Evolutionary conservation across 2,888 invertebrate species (phyloP).

Genomic region (Hyposoter didymator): DNA sequence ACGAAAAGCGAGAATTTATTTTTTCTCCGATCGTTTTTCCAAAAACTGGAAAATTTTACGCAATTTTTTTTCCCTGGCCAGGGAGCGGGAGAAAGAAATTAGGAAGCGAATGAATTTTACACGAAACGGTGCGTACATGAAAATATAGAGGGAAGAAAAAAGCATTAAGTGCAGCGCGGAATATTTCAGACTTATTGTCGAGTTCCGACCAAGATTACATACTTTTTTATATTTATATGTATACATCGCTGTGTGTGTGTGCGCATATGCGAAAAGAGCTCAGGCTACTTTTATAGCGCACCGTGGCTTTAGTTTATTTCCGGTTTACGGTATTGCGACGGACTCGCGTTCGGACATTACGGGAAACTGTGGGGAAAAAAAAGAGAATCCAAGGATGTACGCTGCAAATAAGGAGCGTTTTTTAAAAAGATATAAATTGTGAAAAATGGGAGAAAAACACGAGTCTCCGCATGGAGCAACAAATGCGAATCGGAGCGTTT

Average conservation of each 20-base stretch:
- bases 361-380: slow-evolving; percentile 29
- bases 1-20: too few relatives aligned
- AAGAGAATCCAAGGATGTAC: not conserved
- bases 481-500: not conserved
- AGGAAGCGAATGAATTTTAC: not conserved
- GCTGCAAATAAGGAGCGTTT: slow-evolving; percentile 29
- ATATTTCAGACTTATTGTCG: slow-evolving; percentile 80
- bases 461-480: not conserved
- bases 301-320: slow-evolving; percentile 76
- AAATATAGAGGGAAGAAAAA: not conserved
- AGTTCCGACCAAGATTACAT: slow-evolving; percentile 25
- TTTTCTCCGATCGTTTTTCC: too few relatives aligned
- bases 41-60: too few relatives aligned
- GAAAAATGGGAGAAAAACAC: not conserved
- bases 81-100: not conserved
- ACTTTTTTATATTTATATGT: slow-evolving; percentile 12
- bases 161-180: slow-evolving; percentile 75
- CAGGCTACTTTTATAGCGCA: slow-evolving; percentile 76
- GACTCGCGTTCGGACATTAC: slow-evolving; percentile 64
- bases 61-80: too few relatives aligned
- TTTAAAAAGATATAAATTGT: not conserved
- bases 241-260: not conserved
- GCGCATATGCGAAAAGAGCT: slow-evolving; percentile 12
- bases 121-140: not conserved
- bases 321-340: slow-evolving; percentile 76